Percentiles rank a stretch among this genome's conserved stretches.
Conservation (phyloP, 1,140 invertebrate species). For the Palaemon carinicauda region DNA sequence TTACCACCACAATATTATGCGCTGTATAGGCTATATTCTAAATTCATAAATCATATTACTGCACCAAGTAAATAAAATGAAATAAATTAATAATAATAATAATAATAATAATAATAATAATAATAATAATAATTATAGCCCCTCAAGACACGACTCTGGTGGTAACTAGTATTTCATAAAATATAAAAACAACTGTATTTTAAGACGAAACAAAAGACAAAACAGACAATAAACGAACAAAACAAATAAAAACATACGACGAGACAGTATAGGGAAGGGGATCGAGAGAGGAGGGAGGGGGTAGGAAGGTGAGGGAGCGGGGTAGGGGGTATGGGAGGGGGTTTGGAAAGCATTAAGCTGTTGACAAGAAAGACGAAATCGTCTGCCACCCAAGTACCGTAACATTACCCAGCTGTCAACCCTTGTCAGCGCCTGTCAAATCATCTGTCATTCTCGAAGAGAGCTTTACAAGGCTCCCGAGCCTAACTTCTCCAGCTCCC, state of each 20-base stretch:
- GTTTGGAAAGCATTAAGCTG: neutral
- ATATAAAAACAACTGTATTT: no score
- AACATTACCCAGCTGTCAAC: neutral
- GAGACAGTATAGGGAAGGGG: neutral
- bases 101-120: no score
- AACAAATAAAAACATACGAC: neutral
- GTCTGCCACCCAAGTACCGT: neutral
- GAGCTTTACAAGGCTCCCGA: neutral
- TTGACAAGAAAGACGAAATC: neutral
- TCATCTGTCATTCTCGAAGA: neutral
- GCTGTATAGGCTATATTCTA: no score
- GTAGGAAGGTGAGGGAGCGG: neutral
- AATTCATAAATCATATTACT: no score
- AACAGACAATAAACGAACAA: constrained; percentile 9
- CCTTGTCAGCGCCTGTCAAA: neutral
- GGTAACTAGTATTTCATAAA: no score
- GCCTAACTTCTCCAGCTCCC: neutral
- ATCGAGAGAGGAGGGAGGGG: neutral
- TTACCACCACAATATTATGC: no score
- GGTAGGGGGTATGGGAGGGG: neutral
- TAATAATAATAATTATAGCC: no score
- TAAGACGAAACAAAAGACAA: no score
- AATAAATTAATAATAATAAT: no score
- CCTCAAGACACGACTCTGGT: no score
- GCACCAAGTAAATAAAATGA: no score